Conservation (phyloP, 2,797 vertebrate species). For the Danio tinwini region DNA sequence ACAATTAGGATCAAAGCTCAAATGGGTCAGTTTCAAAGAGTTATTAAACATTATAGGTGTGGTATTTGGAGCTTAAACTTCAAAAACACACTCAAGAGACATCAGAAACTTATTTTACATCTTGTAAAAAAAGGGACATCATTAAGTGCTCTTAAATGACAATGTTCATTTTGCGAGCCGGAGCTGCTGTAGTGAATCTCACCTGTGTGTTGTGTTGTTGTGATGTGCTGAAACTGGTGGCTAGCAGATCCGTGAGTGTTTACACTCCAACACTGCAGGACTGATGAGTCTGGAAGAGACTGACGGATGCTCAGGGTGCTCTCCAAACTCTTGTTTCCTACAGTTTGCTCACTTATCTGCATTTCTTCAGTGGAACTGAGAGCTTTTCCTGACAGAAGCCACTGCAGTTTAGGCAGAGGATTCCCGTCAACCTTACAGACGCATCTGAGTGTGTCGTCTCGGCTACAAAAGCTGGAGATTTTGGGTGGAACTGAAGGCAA, state of each 20-base stretch:
- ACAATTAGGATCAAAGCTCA: no score
- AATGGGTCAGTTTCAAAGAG: no score
- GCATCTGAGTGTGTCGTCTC: conserved; percentile 60
- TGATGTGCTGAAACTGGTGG: neutral
- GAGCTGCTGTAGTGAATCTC: neutral
- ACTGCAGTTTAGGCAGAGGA: conserved; percentile 71
- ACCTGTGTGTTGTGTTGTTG: fast-evolving
- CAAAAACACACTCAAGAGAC: no score
- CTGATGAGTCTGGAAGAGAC: conserved; percentile 40
- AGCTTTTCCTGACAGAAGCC: conserved; percentile 67
- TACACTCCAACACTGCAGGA: conserved; percentile 68
- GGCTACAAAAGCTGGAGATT: conserved; percentile 59
- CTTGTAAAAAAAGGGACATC: no score
- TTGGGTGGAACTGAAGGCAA: conserved; percentile 18
- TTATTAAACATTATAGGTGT: no score
- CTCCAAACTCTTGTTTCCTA: conserved; percentile 47
- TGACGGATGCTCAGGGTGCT: conserved; percentile 66
- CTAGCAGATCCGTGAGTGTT: conserved; percentile 54
- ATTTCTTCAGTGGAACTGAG: conserved; percentile 63
- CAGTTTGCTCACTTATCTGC: conserved; percentile 53
- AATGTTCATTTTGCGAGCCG: no score
- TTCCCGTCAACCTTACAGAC: conserved; percentile 73
- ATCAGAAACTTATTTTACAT: no score
- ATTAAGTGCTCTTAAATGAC: no score
- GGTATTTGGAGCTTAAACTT: no score